phyloP scores from a whole-genome alignment of 1,140 invertebrate genomes.

The Diploscapter pachys region DNA sequence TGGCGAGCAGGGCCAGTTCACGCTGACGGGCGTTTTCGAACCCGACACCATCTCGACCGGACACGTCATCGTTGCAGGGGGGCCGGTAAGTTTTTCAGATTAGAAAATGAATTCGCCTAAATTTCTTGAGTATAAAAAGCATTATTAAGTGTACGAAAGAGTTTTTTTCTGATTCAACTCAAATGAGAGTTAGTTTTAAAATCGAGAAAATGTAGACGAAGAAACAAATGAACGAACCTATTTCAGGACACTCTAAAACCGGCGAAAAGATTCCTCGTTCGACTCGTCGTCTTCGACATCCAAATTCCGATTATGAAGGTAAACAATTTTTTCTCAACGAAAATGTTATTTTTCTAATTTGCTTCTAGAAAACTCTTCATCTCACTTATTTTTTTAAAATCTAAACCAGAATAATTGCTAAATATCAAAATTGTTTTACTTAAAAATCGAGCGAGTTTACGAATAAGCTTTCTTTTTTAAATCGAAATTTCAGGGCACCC shows the following conservation, averaged over 20 bases:
- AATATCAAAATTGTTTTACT: too few relatives aligned
- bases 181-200: too few relatives aligned
- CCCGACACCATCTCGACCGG: constrained; percentile 77
- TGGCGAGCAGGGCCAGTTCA: constrained; percentile 83
- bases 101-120: too few relatives aligned
- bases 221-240: too few relatives aligned
- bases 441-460: too few relatives aligned
- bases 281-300: constrained; percentile 88
- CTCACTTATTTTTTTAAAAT: background rate
- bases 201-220: too few relatives aligned
- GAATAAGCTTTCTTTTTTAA: too few relatives aligned
- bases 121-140: too few relatives aligned
- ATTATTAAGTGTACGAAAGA: too few relatives aligned
- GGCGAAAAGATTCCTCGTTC: constrained; percentile 77
- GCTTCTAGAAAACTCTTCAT: background rate
- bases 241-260: constrained; percentile 71
- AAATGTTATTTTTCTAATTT: background rate
- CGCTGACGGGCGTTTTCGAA: constrained; percentile 71
- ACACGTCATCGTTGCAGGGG: constrained; percentile 52
- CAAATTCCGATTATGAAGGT: constrained; percentile 80
- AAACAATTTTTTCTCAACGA: background rate
- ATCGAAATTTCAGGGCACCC: constrained; percentile 64
- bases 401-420: too few relatives aligned
- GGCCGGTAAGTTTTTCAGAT: constrained; percentile 32
- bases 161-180: too few relatives aligned